phyloP scores from a whole-genome alignment of 2,888 invertebrate species.

The Agonopterix alstromeriana region DNA sequence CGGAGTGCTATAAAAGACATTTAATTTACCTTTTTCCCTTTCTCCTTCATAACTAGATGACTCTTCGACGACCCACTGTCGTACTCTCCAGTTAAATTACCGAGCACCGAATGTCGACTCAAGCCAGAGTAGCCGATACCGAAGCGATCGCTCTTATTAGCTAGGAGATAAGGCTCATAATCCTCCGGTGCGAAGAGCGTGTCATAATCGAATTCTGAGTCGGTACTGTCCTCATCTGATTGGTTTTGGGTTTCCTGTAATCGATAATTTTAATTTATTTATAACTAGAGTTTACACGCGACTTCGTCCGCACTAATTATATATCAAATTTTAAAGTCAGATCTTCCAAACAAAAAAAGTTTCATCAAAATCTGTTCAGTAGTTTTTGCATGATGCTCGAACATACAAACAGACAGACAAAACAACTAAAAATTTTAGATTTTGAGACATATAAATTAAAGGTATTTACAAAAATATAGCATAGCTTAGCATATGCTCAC shows the following conservation, averaged over 20 bases:
- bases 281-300: too few relatives aligned
- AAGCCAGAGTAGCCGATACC: constrained; percentile 87
- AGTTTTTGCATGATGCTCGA: too few relatives aligned
- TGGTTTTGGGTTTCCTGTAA: constrained; percentile 29
- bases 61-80: constrained; percentile 34
- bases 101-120: constrained; percentile 79
- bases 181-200: constrained; percentile 88
- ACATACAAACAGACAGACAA: too few relatives aligned
- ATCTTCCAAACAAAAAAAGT: too few relatives aligned
- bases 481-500: too few relatives aligned
- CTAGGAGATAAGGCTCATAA: constrained; percentile 82
- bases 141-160: constrained; percentile 88
- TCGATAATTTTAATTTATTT: not conserved
- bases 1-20: not conserved
- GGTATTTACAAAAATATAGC: too few relatives aligned
- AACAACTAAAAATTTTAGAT: too few relatives aligned
- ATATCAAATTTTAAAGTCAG: too few relatives aligned
- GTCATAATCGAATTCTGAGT: constrained; percentile 74
- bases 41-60: constrained; percentile 61
- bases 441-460: too few relatives aligned
- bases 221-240: constrained; percentile 39
- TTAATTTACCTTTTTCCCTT: constrained; percentile 54
- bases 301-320: too few relatives aligned
- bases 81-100: constrained; percentile 49
- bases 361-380: too few relatives aligned